Evolutionary conservation across 1,140 invertebrate genomes (phyloP).

Genomic region (Solenopsis invicta): DNA sequence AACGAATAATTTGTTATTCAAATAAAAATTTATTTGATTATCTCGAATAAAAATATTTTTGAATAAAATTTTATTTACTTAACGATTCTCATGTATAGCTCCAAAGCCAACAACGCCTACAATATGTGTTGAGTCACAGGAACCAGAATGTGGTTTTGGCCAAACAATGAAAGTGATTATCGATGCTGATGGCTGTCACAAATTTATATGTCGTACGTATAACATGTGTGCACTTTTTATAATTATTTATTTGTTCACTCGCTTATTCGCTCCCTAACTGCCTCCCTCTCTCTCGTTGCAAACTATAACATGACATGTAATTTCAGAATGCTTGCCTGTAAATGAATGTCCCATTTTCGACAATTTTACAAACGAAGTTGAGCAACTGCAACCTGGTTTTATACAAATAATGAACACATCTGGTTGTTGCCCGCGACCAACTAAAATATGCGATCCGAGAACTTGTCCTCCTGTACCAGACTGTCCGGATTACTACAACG

Average conservation of each 20-base stretch:
- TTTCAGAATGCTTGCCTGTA: slow-evolving; percentile 90
- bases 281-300: not conserved
- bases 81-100: slow-evolving; percentile 82
- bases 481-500: slow-evolving; percentile 89
- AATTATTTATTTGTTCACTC: not conserved
- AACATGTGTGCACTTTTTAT: not conserved
- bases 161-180: slow-evolving; percentile 90
- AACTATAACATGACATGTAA: not conserved
- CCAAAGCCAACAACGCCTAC: slow-evolving; percentile 82
- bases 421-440: slow-evolving; percentile 91
- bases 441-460: slow-evolving; percentile 88
- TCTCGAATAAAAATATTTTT: too few relatives aligned
- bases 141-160: slow-evolving; percentile 90
- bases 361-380: slow-evolving; percentile 82
- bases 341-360: slow-evolving; percentile 89
- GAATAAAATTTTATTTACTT: too few relatives aligned
- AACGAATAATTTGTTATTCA: too few relatives aligned
- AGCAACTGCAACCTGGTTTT: slow-evolving; percentile 88
- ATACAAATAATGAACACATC: slow-evolving; percentile 87
- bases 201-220: slow-evolving; percentile 90
- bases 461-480: slow-evolving; percentile 88
- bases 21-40: too few relatives aligned
- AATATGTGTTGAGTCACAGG: slow-evolving; percentile 88
- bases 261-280: too few relatives aligned
- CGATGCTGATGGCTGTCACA: slow-evolving; percentile 88